Base-by-base conservation (phyloP, 2,113 vertebrate species). In the Otolemur garnettii region DNA sequence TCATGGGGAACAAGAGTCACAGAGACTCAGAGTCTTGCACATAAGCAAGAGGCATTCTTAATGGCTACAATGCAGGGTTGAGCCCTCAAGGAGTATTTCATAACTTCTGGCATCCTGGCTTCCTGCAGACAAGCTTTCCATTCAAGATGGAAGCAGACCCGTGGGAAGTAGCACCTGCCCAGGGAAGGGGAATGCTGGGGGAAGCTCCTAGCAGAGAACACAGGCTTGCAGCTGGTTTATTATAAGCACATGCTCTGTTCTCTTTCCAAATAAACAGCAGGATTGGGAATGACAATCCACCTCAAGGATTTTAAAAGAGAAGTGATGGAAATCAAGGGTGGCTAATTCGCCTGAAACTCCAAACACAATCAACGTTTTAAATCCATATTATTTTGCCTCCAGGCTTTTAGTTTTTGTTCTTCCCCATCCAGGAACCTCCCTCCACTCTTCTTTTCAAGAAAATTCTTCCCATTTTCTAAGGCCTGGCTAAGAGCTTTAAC, bases 211-310 rank as follows among this genome's bases (percentile, higher is more conserved):
- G 17, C 33, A 21, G 42, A 89, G 64, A 80, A 89, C 64, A 64
- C 53, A 88, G 80, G 33, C 93, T 93, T 64, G 85, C 33, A 96
- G 62, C 45, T 95, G 15, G 26, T 42, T 97, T 97, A 91, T 71
- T 87, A 90, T 11, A 42, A 5, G 14, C 26, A 53, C 22, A 28
- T 0, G 7, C 57, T 94, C 90, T 93, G 84, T 72, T 87, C 95
- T 79, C 55, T 53, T 91, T 95, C 86, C 69, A 95, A 87, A 96
- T 21, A 92, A 94, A 95, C 55, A 88, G 75, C 64, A 69, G 57
- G 69, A 78, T 21, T 33, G 42, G 74, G 62, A 87, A 77, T 71
- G 78, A 82, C 35, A 88, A 45, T 50, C 91, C 50, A 82, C 88
- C 55, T 95, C 57, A 21, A 85, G 81, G 78, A 80, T 93, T 92